Evolutionary conservation across 2,888 invertebrate genomes (phyloP), one percentile per base, ranked within the genome.

Genomic region (Dioctria linearis): DNA sequence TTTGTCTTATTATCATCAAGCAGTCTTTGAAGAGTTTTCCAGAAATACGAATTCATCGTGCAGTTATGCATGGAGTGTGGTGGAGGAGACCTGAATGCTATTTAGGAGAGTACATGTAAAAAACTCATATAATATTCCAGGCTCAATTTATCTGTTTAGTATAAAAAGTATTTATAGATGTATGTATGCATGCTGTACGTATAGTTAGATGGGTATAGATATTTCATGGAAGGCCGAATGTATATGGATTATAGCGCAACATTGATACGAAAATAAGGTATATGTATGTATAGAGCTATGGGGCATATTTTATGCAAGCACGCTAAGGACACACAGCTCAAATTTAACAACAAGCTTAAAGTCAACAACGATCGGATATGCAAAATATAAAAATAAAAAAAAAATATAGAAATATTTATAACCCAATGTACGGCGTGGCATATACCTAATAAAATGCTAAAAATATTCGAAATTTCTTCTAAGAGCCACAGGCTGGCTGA

Each of bases 11-110:
- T 67, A 67, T 67, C 49, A 25, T 25, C 25, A 67, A 67, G 67
- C 65, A 67, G 67, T 46, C 67, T 67, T 67, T 67, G 67, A 67
- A 42, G 67, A 67, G 46, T 67, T 67, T n/a, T 67, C 67, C 67
- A 67, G 67, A 67, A 67, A 67, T 67, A 67, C 25, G 57, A 67
- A 67, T 67, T 13, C 67, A 67, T 46, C 67, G 67, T 67, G 67
- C 67, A 67, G 67, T 43, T 25, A 67, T 67, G 67, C 67, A 67
- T 46, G 67, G 43, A 25, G 25, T 25, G 25, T 25, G 25, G 25
- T 25, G 25, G 2, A 25, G 25, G 25, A 46, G 46, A 67, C 67
- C 46, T 43, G 46, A 67, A 46, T 67, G 67, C 25, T 67, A 25
- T 67, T 46, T 25, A 43, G 25, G 67, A 67, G 25, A 46, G 67